Base-by-base conservation (phyloP, 2,797 vertebrate genomes). In the Triplophysa bombifrons region DNA sequence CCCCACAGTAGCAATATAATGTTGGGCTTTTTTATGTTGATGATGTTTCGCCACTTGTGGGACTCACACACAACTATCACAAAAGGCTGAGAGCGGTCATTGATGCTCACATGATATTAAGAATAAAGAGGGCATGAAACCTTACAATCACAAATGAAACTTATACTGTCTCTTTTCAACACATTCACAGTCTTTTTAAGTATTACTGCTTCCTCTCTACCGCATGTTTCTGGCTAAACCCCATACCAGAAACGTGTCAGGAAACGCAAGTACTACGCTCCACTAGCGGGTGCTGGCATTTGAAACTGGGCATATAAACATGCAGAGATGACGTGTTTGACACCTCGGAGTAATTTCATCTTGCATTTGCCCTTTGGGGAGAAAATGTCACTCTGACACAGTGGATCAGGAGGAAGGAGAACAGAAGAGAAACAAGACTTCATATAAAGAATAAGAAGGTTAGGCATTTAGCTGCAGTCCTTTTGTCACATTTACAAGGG, bases 311-410 rank as follows among this genome's bases (percentile, higher is more conserved):
- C 84, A 85, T 88, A 92, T 88, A 80, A 78, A 79, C 83, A 76
- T 86, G 89, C 86, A 78, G 73, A 80, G 77, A 72, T 73, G 87
- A 91, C 78, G 81, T 82, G 79, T 81, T 83, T 87, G 89, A 91
- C 86, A 88, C 84, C 81, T 83, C 50, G 25, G 19, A 82, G 84
- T 87, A 78, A 85, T 76, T 84, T 72, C 81, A 78, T 89, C 85
- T 88, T 88, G 85, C 86, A 53, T 46, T 87, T 88, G 86, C 87
- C 90, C 90, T 91, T 92, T 85, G 88, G 83, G 83, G 50, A 75
- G 81, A 82, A 90, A 89, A 89, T 87, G 86, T 85, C 84, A 88
- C 85, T 84, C 61, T 83, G 74, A 87, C 85, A 79, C 80, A 65
- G 81, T 10, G 60, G 68, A 85, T 82, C 73, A 69, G 63, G 25